These are phyloP conservation scores for Uromys caudimaculatus DNA, from an alignment of 2,797 vertebrate genomes.

Conservation along the genomic window DNA sequence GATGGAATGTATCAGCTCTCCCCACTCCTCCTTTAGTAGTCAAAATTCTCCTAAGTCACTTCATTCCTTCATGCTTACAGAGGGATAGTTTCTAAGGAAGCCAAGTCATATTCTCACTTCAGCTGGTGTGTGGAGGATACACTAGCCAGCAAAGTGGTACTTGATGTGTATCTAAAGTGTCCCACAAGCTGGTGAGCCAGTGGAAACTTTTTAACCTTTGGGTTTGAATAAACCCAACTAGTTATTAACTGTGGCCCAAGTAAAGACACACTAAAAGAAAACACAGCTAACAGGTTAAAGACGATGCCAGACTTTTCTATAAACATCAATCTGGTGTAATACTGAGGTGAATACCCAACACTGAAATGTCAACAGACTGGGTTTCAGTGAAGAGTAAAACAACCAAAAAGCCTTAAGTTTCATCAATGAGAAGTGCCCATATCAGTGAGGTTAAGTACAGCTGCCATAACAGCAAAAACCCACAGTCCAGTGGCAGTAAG, in stretches of 20 bases:
- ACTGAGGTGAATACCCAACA: too few species aligned
- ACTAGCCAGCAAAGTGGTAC: background rate
- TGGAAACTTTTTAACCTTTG: background rate
- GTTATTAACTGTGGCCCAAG: background rate
- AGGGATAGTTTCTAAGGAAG: background rate
- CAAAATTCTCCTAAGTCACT: background rate
- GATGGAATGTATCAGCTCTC: background rate
- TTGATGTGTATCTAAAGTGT: background rate
- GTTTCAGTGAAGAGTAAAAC: background rate
- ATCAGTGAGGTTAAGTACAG: background rate
- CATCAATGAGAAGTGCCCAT: background rate
- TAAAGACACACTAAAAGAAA: background rate
- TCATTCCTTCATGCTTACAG: background rate
- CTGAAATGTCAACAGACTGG: background rate
- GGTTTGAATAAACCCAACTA: background rate
- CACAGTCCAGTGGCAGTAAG: background rate
- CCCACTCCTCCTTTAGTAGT: background rate
- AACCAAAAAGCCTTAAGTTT: background rate
- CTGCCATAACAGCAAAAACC: background rate
- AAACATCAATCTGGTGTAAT: background rate
- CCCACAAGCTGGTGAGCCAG: background rate
- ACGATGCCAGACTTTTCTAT: background rate
- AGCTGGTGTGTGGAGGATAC: background rate
- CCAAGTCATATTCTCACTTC: background rate
- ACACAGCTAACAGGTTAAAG: background rate